Base-by-base conservation (phyloP, 1,140 invertebrate species). In the Eumaeus atala region DNA sequence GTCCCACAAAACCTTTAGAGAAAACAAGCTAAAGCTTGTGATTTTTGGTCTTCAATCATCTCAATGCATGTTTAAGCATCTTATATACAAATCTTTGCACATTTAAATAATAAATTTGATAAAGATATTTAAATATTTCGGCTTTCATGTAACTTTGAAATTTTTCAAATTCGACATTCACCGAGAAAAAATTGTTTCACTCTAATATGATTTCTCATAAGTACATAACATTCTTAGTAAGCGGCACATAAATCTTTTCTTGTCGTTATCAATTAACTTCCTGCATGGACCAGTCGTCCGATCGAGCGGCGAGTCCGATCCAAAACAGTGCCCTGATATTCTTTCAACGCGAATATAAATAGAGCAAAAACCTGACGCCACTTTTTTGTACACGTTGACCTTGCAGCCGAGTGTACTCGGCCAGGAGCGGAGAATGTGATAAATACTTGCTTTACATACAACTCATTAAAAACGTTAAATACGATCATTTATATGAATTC, bases 181-280 rank as follows among this genome's bases (percentile, higher is more conserved):
- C n/a, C n/a, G n/a, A n/a, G n/a, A n/a, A n/a, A n/a, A n/a, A n/a
- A n/a, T n/a, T n/a, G n/a, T n/a, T n/a, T n/a, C n/a, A n/a, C n/a
- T n/a, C n/a, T n/a, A n/a, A n/a, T n/a, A n/a, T n/a, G n/a, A n/a
- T n/a, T n/a, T n/a, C n/a, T n/a, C n/a, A n/a, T n/a, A n/a, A n/a
- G n/a, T n/a, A n/a, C n/a, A n/a, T n/a, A n/a, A n/a, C n/a, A 3
- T 28, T 28, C 6, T 28, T 28, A 28, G 67, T 60, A 68, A 72
- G 77, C 74, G 75, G 73, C 65, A 69, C 72, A 81, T 82, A 86
- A 84, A 83, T 86, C 79, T 79, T 74, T 74, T 73, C 75, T 84
- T 74, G 83, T 82, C 64, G 67, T 76, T 79, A 77, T 68, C 72
- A 65, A 66, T 72, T 65, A 69, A 78, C 78, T 87, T 87, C 83